phyloP scores from a whole-genome alignment of 2,888 invertebrate species.

The Disparrhopalites patrizii region DNA sequence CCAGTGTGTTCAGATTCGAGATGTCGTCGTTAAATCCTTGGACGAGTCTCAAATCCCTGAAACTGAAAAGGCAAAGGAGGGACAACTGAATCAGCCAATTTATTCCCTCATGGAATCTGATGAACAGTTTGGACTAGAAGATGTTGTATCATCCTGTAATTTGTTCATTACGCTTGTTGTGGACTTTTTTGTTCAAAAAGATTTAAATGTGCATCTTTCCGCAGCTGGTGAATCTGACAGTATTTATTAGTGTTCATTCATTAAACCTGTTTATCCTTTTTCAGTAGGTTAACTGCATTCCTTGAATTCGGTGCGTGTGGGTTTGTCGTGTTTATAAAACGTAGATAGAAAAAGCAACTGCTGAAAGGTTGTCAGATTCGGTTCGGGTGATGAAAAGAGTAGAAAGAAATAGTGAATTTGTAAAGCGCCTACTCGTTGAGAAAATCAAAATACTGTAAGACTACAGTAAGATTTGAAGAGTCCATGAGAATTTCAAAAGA shows the following conservation, averaged over 20 bases:
- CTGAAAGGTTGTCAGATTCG: too few relatives aligned
- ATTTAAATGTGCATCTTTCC: conserved; percentile 30
- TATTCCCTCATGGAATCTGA: background rate
- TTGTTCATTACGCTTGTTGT: conserved; percentile 42
- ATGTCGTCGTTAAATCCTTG: background rate
- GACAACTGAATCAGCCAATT: background rate
- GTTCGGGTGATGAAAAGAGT: too few relatives aligned
- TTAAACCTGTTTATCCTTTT: background rate
- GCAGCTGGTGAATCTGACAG: conserved; percentile 1
- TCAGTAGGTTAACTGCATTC: too few relatives aligned
- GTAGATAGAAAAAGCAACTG: too few relatives aligned
- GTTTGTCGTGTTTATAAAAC: too few relatives aligned
- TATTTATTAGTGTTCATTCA: background rate
- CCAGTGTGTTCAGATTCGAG: conserved; percentile 1
- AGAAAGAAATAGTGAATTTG: too few relatives aligned
- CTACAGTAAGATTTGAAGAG: too few relatives aligned
- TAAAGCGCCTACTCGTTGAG: too few relatives aligned
- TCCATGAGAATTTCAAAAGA: conserved; percentile 5
- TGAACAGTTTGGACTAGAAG: conserved; percentile 17
- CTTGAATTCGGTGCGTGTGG: too few relatives aligned
- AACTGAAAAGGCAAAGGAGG: background rate
- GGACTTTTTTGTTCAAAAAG: conserved; percentile 43
- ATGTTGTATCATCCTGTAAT: conserved; percentile 39
- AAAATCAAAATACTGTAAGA: too few relatives aligned
- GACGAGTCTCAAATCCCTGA: background rate